Base-by-base conservation (phyloP, 2,888 invertebrate genomes). In the Piscicola geometra region DNA sequence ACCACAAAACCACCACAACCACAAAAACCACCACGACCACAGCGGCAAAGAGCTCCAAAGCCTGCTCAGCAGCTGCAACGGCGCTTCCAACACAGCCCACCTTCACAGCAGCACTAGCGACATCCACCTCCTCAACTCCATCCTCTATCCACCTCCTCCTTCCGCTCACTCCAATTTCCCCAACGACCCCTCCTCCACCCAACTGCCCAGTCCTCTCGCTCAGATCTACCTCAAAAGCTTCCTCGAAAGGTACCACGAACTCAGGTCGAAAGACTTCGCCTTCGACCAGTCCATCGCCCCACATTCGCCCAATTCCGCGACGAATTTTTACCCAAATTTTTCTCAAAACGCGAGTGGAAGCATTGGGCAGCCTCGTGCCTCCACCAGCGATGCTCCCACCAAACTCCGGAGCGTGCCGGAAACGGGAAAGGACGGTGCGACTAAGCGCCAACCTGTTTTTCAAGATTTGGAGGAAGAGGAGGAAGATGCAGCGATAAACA, bases 161-260 rank as follows among this genome's bases (percentile, higher is more conserved):
- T n/a, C n/a, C n/a, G n/a, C n/a, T n/a, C n/a, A n/a, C n/a, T 25
- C 25, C 5, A 41, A 41, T n/a, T 15, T n/a, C n/a, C 60, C 60
- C 25, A 9, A 25, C 60, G 5, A 5, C 60, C 60, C 9, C 25
- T n/a, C 60, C 3, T 15, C 5, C 60, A 9, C 15, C 33, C 64
- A 60, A 30, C 33, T 18, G 12, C 5, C 68, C 5, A 15, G 21
- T 25, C 73, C 73, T n/a, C 60, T 73, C 15, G 64, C 35, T 32
- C 73, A 73, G 64, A 30, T 73, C 30, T 73, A 73, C 35, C 56
- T 73, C 32, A 73, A 60, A 32, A 73, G 64, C 56, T 73, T 73
- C n/a, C 35, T 73, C 9, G 64, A 73, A 12, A 30, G 35, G 9
- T 73, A 73, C 64, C 52, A 64, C 64, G 73, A 73, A n/a, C 64